phyloP scores from a whole-genome alignment of 2,888 invertebrate species.

The Strigamia crassipes region DNA sequence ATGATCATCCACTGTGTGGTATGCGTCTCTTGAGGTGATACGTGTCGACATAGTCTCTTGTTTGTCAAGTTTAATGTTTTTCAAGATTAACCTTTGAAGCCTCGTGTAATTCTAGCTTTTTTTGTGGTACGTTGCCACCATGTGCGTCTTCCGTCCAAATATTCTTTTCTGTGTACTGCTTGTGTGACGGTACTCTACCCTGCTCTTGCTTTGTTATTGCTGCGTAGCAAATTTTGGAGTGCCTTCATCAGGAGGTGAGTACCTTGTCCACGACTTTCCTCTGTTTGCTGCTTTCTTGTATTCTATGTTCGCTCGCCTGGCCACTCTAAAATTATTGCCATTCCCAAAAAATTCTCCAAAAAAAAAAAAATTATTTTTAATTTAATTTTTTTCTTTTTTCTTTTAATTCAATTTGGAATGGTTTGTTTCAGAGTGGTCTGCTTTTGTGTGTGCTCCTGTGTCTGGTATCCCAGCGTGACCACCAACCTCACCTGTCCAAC shows the following conservation, averaged over 20 bases:
- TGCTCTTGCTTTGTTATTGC: constrained; percentile 51
- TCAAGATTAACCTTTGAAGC: constrained; percentile 48
- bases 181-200: constrained; percentile 51
- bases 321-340: constrained; percentile 19
- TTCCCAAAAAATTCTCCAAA: not conserved
- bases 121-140: constrained; percentile 49
- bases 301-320: constrained; percentile 39
- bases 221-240: constrained; percentile 94
- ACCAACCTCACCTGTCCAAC: not conserved
- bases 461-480: constrained; percentile 47
- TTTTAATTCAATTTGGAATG: not conserved
- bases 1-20: constrained; percentile 46
- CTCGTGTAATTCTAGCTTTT: constrained; percentile 48
- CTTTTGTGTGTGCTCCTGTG: constrained; percentile 46
- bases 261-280: constrained; percentile 50
- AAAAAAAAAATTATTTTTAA: not conserved
- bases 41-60: constrained; percentile 46
- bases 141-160: constrained; percentile 49
- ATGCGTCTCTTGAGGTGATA: constrained; percentile 45
- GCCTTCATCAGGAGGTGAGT: constrained; percentile 98
- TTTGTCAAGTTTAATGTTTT: constrained; percentile 47
- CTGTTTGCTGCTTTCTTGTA: constrained; percentile 48
- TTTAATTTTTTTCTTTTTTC: not conserved
- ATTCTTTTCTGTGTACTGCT: constrained; percentile 50
- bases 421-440: constrained; percentile 29